Conservation (phyloP, 2,797 vertebrate genomes). For the Pempheris klunzingeri region DNA sequence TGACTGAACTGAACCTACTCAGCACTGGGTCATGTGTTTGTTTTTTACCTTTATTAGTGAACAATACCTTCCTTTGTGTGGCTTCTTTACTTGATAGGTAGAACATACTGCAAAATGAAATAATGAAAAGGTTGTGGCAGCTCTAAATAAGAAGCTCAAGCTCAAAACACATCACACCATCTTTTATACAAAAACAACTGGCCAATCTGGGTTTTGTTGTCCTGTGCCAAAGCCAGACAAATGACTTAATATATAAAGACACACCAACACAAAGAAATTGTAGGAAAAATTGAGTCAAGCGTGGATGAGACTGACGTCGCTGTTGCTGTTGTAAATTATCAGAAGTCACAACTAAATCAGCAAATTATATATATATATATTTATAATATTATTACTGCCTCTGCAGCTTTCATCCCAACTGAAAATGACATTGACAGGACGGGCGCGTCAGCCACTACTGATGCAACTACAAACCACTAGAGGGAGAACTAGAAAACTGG, state of each 20-base stretch:
- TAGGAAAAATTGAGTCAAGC: background rate
- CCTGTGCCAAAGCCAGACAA: background rate
- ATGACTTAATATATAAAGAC: background rate
- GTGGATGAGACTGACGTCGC: background rate
- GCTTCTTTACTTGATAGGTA: background rate
- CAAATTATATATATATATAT: too few species aligned
- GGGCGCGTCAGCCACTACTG: background rate
- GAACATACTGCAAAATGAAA: background rate
- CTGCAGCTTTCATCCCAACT: background rate
- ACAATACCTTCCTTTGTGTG: background rate
- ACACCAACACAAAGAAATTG: background rate
- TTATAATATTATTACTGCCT: background rate
- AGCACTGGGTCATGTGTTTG: background rate
- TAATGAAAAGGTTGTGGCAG: background rate
- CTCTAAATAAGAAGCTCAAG: background rate
- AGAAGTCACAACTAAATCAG: background rate
- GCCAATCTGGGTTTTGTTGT: background rate
- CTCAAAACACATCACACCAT: conserved; percentile 5
- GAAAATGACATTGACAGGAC: too few species aligned
- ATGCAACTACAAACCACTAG: background rate
- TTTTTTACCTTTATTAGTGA: too few species aligned
- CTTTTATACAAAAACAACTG: background rate
- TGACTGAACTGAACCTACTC: background rate
- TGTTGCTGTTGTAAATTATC: background rate
- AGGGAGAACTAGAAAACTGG: background rate